Percentiles rank a stretch among this genome's conserved stretches.
Conservation (phyloP, 2,888 invertebrate genomes). For the Oxyteleia sp. region DNA sequence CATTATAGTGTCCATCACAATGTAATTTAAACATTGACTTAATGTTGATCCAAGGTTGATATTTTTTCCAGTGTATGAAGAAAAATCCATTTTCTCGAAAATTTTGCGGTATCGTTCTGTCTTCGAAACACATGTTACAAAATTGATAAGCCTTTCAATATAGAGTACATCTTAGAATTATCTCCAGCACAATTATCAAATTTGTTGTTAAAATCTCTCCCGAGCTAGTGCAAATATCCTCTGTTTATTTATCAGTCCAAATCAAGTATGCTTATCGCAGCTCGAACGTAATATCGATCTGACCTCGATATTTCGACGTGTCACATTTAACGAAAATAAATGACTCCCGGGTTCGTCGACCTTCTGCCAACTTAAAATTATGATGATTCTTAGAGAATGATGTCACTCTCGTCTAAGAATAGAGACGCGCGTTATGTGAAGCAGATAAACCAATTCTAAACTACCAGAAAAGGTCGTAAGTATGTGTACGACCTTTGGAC, state of each 20-base stretch:
- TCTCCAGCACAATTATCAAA: slow-evolving; percentile 36
- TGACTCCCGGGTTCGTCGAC: slow-evolving; percentile 67
- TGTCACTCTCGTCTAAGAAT: slow-evolving; percentile 65
- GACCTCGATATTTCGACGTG: slow-evolving; percentile 58
- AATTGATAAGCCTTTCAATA: not conserved
- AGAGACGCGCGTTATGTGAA: slow-evolving; percentile 41
- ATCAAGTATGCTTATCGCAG: slow-evolving; percentile 58
- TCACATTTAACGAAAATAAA: slow-evolving; percentile 71
- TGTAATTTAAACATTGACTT: too few species aligned
- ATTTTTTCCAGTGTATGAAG: too few species aligned
- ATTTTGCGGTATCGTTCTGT: too few species aligned
- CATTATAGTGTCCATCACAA: too few species aligned
- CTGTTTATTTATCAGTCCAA: slow-evolving; percentile 43
- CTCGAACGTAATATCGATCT: slow-evolving; percentile 63
- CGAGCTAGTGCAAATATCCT: slow-evolving; percentile 37
- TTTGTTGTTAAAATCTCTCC: slow-evolving; percentile 39
- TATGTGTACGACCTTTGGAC: slow-evolving; percentile 32
- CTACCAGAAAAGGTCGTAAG: slow-evolving; percentile 23
- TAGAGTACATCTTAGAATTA: slow-evolving; percentile 11
- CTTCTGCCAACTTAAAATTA: slow-evolving; percentile 57
- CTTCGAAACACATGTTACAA: not conserved
- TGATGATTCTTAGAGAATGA: slow-evolving; percentile 69
- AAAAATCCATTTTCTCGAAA: too few species aligned
- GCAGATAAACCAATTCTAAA: slow-evolving; percentile 51
- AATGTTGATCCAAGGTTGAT: too few species aligned